phyloP scores from a whole-genome alignment of 2,888 invertebrate species.

The Trissolcus brochymenae region DNA sequence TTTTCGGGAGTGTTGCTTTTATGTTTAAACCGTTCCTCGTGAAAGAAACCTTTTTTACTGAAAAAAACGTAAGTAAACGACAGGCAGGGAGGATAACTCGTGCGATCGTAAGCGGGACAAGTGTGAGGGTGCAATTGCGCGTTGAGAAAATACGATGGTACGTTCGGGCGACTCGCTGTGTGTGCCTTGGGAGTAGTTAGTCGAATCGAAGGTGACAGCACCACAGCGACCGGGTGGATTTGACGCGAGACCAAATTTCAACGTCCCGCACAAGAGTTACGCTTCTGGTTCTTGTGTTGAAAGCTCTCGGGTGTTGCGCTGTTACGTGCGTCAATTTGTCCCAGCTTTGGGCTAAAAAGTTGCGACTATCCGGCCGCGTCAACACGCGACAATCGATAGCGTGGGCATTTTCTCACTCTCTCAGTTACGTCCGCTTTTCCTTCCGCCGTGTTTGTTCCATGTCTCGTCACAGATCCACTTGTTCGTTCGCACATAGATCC shows the following conservation, averaged over 20 bases:
- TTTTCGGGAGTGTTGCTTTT: constrained; percentile 83
- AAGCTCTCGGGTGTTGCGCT: too few relatives aligned
- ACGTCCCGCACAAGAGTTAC: too few relatives aligned
- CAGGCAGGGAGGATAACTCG: neutral
- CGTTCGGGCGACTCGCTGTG: neutral
- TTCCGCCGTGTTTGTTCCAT: neutral
- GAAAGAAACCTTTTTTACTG: constrained; percentile 77
- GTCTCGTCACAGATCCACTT: neutral
- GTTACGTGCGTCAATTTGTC: too few relatives aligned
- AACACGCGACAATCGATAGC: constrained; percentile 70
- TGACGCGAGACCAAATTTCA: neutral
- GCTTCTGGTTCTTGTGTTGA: too few relatives aligned
- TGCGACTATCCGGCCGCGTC: constrained; percentile 54
- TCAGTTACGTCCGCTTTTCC: constrained; percentile 37
- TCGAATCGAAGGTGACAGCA: neutral
- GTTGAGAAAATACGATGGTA: neutral
- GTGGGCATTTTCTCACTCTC: constrained; percentile 67
- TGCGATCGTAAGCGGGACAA: neutral
- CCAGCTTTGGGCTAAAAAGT: neutral
- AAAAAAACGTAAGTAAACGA: constrained; percentile 75
- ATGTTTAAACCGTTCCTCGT: constrained; percentile 83
- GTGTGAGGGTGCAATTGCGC: neutral
- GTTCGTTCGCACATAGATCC: neutral
- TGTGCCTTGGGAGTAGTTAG: neutral
- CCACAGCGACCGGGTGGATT: neutral